These are phyloP conservation scores for Thelaira solivaga DNA, from an alignment of 2,888 invertebrate species.

Conservation along the genomic window DNA sequence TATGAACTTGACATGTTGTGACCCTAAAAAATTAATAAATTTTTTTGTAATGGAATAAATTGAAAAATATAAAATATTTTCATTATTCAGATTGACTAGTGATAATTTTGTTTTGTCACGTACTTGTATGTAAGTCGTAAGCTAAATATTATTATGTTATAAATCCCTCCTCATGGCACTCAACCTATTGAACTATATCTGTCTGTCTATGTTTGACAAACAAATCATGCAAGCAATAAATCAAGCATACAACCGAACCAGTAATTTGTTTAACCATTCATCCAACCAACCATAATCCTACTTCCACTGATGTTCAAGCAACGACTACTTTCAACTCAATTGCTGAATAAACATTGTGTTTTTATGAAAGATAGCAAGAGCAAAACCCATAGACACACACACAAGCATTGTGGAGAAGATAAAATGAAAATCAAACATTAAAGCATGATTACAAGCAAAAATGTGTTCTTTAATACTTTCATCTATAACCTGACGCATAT, in stretches of 20 bases:
- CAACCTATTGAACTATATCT: no score
- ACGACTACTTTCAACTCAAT: conserved; percentile 67
- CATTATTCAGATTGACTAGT: no score
- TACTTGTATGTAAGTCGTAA: no score
- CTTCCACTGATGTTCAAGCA: background rate
- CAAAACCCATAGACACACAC: background rate
- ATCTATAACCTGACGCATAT: no score
- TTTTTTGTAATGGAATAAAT: no score
- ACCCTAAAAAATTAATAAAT: no score
- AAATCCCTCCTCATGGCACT: no score
- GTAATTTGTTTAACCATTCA: conserved; percentile 7
- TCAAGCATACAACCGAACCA: conserved; percentile 8
- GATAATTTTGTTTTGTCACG: no score
- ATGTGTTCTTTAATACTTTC: no score
- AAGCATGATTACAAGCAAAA: background rate
- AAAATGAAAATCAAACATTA: conserved; percentile 18
- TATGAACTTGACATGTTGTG: no score
- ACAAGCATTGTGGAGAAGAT: background rate
- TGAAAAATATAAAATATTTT: no score
- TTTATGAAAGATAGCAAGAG: conserved; percentile 1
- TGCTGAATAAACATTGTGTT: conserved; percentile 69
- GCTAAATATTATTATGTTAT: no score
- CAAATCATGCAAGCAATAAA: conserved; percentile 14
- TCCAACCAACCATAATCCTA: conserved; percentile 8
- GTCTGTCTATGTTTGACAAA: conserved; percentile 19